phyloP scores from a whole-genome alignment of 1,140 invertebrate genomes.

The Listronotus oregonensis region DNA sequence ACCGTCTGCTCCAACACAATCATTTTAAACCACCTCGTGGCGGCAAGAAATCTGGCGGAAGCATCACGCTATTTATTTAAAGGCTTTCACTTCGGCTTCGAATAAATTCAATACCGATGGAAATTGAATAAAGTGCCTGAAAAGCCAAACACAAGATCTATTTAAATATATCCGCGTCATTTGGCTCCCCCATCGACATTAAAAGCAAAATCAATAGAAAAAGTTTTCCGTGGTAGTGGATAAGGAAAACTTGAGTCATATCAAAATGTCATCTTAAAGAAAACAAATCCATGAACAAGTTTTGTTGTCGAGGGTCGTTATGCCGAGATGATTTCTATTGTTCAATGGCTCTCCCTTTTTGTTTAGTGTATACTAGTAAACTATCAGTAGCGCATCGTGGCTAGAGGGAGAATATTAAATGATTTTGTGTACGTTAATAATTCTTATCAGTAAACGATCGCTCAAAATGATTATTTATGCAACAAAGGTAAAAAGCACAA shows the following conservation, averaged over 20 bases:
- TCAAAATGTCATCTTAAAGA: constrained; percentile 50
- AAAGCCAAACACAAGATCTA: constrained; percentile 35
- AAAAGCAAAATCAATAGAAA: constrained; percentile 43
- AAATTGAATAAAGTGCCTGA: constrained; percentile 27
- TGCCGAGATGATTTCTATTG: constrained; percentile 24
- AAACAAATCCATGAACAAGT: constrained; percentile 46
- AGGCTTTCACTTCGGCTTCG: constrained; percentile 3
- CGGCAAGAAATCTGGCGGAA: constrained; percentile 19
- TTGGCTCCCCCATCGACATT: constrained; percentile 33
- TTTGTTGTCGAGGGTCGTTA: constrained; percentile 21
- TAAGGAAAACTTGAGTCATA: constrained; percentile 44
- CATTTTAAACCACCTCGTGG: constrained; percentile 6
- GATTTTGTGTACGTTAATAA: too few species aligned
- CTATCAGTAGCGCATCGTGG: not conserved
- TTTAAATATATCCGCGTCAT: constrained; percentile 39
- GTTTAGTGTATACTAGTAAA: not conserved
- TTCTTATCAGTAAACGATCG: too few species aligned
- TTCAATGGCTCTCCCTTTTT: constrained; percentile 13
- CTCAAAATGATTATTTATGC: too few species aligned
- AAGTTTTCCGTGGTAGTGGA: constrained; percentile 14
- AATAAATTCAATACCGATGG: constrained; percentile 23
- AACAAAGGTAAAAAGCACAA: too few species aligned
- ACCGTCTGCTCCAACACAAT: constrained; percentile 9
- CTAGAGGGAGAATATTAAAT: too few species aligned
- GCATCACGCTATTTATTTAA: constrained; percentile 25